Percentiles rank a stretch among this genome's conserved stretches.
These are phyloP conservation scores for Karalla daura DNA, from an alignment of 2,797 vertebrate genomes.

Conservation along the genomic window DNA sequence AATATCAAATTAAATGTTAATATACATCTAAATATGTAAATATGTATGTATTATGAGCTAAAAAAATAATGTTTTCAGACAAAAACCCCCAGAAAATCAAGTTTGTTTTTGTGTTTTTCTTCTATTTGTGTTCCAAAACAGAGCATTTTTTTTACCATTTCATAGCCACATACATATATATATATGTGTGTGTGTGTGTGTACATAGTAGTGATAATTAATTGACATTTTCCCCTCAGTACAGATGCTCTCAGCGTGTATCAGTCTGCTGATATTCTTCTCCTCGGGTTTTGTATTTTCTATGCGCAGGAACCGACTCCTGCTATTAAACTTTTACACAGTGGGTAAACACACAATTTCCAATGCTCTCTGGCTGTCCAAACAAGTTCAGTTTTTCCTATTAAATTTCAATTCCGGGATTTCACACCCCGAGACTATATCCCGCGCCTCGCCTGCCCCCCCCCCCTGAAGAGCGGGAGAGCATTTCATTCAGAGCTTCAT, in stretches of 20 bases:
- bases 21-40: too few relatives aligned
- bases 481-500: slow-evolving; percentile 45
- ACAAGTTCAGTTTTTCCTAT: slow-evolving; percentile 45
- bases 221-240: too few relatives aligned
- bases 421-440: slow-evolving; percentile 47
- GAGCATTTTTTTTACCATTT: too few relatives aligned
- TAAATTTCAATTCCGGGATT: slow-evolving; percentile 53
- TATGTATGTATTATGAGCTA: too few relatives aligned
- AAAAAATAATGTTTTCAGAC: too few relatives aligned
- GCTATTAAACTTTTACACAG: slow-evolving; percentile 41
- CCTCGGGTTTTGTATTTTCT: not conserved
- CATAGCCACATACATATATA: too few relatives aligned
- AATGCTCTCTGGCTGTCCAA: slow-evolving; percentile 25
- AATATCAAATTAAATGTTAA: too few relatives aligned
- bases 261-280: not conserved
- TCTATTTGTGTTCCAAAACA: too few relatives aligned
- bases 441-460: slow-evolving; percentile 2
- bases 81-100: too few relatives aligned
- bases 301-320: slow-evolving; percentile 24
- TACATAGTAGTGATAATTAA: too few relatives aligned
- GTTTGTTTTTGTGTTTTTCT: not conserved
- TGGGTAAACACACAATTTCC: slow-evolving; percentile 46
- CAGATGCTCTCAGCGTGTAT: not conserved
- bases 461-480: slow-evolving; percentile 25
- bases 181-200: too few relatives aligned